Evolutionary conservation across 2,113 vertebrate species (phyloP).

Genomic region (Lagenorhynchus albirostris): DNA sequence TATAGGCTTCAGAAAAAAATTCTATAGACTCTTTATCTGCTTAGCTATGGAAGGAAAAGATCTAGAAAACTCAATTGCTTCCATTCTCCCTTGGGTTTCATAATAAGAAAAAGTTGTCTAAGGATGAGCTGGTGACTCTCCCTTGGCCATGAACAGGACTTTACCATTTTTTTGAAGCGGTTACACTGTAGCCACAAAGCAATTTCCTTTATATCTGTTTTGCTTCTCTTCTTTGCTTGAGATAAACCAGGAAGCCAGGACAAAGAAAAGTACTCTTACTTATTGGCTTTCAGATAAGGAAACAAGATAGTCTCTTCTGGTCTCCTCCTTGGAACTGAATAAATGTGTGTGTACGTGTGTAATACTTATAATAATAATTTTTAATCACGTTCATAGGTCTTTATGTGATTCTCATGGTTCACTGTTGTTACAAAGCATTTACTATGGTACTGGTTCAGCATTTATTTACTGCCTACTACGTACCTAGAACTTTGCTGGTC

Average conservation of each 20-base stretch:
- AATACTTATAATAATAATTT: neutral
- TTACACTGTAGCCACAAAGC: neutral
- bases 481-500: neutral
- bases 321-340: neutral
- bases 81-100: neutral
- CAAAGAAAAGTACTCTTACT: neutral
- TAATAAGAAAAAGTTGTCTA: neutral
- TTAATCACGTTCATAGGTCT: neutral
- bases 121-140: neutral
- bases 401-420: neutral
- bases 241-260: neutral
- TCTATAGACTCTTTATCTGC: neutral
- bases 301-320: neutral
- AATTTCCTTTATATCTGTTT: neutral
- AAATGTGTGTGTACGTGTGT: neutral
- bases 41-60: neutral
- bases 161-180: neutral
- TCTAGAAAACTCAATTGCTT: slow-evolving; percentile 17
- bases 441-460: neutral
- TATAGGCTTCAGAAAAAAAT: neutral
- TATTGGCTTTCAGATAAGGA: slow-evolving; percentile 19
- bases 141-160: neutral
- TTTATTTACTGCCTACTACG: neutral
- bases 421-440: neutral
- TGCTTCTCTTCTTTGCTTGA: neutral